These are phyloP conservation scores for Mycteria americana DNA, from an alignment of 2,797 vertebrate genomes.

Conservation along the genomic window DNA sequence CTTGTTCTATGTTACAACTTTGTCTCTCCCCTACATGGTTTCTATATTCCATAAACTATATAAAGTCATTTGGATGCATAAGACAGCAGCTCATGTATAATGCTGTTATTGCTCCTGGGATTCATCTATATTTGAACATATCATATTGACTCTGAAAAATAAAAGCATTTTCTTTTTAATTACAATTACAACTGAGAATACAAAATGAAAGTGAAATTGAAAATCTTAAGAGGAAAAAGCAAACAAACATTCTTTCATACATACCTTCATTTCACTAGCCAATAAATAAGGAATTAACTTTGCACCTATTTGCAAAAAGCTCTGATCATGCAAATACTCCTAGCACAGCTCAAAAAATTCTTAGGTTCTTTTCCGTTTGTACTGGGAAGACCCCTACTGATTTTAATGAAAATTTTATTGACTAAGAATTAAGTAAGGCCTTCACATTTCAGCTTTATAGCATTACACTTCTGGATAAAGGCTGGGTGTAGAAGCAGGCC, in stretches of 20 bases:
- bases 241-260: background rate
- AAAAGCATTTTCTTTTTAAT: background rate
- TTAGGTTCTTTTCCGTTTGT: background rate
- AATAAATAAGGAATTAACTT: background rate
- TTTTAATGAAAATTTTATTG: background rate
- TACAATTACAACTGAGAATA: background rate
- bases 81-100: background rate
- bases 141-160: background rate
- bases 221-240: background rate
- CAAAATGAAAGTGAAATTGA: background rate
- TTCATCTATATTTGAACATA: background rate
- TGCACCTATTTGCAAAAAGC: background rate
- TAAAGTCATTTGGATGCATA: background rate
- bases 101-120: background rate
- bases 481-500: background rate
- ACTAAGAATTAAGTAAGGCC: background rate
- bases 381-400: background rate
- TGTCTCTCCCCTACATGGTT: background rate
- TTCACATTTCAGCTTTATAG: background rate
- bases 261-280: background rate
- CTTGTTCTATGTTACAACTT: background rate
- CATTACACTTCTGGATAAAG: background rate
- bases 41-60: background rate
- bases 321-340: background rate
- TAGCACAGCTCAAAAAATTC: background rate